A percentile compares a stretch with the other conserved stretches of the same genome.
Evolutionary conservation across 2,797 vertebrate species (phyloP).

Genomic region (Mycteria americana): DNA sequence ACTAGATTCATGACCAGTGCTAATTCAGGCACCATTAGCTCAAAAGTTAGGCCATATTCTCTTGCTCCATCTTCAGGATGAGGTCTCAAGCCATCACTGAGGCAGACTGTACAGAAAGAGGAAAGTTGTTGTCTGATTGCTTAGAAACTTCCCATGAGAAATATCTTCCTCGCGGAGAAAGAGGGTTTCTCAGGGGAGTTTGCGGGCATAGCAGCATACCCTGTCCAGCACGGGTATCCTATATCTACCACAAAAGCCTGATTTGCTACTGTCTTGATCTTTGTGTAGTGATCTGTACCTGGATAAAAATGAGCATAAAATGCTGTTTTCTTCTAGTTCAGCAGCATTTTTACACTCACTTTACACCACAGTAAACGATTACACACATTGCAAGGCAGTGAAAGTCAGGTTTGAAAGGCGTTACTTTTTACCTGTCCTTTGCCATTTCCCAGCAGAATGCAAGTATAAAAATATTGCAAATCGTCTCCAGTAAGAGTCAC

Average conservation of each 20-base stretch:
- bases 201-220: not conserved
- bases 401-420: not conserved
- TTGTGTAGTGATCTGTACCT: not conserved
- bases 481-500: not conserved
- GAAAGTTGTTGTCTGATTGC: not conserved
- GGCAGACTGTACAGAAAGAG: not conserved
- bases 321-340: constrained; percentile 7
- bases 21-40: not conserved
- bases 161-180: not conserved
- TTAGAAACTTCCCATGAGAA: not conserved
- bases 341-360: constrained; percentile 16
- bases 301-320: constrained; percentile 48
- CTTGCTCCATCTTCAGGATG: not conserved
- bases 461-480: not conserved
- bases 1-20: fast-evolving
- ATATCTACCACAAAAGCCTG: not conserved
- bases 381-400: not conserved
- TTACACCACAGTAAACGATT: not conserved
- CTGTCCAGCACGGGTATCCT: not conserved
- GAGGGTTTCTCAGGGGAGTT: not conserved
- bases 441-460: not conserved
- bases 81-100: not conserved
- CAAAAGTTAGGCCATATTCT: not conserved
- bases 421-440: not conserved
- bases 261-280: not conserved